Evolutionary conservation across 1,140 invertebrate genomes (phyloP).

Genomic region (Anastatus disparis): DNA sequence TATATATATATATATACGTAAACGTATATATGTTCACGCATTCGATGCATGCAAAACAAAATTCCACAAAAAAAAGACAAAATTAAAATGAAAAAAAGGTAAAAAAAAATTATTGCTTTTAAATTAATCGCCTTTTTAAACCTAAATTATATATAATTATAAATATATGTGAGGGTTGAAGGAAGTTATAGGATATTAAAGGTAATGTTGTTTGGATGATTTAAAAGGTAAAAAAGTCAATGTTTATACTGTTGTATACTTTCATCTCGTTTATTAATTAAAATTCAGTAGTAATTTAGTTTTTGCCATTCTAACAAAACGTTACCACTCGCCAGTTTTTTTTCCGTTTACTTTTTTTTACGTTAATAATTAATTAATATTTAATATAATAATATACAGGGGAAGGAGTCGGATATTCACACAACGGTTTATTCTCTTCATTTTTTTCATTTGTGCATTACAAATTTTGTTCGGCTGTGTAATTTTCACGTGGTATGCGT

Average conservation of each 20-base stretch:
- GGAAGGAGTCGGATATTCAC: conserved; percentile 46
- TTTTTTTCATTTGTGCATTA: conserved; percentile 38
- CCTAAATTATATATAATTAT: neutral
- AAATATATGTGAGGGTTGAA: too few relatives aligned
- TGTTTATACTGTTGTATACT: conserved; percentile 63
- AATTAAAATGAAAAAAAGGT: too few relatives aligned
- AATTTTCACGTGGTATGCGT: neutral
- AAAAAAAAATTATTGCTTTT: too few relatives aligned
- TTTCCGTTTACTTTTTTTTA: conserved; percentile 46
- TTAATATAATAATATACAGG: conserved; percentile 64
- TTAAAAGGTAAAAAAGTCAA: conserved; percentile 52
- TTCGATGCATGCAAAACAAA: neutral
- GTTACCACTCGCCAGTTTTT: conserved; percentile 60
- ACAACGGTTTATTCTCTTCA: conserved; percentile 7
- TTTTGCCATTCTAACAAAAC: conserved; percentile 68
- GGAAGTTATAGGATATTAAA: neutral
- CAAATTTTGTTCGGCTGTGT: conserved; percentile 26
- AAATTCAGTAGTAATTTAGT: conserved; percentile 68
- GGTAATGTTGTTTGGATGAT: neutral
- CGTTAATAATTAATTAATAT: conserved; percentile 65
- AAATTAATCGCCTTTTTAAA: too few relatives aligned
- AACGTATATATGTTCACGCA: too few relatives aligned
- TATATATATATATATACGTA: too few relatives aligned
- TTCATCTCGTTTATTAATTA: conserved; percentile 69
- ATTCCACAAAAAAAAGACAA: neutral